Base-by-base conservation (phyloP, 2,797 vertebrate genomes). In the Poecilia gillii region DNA sequence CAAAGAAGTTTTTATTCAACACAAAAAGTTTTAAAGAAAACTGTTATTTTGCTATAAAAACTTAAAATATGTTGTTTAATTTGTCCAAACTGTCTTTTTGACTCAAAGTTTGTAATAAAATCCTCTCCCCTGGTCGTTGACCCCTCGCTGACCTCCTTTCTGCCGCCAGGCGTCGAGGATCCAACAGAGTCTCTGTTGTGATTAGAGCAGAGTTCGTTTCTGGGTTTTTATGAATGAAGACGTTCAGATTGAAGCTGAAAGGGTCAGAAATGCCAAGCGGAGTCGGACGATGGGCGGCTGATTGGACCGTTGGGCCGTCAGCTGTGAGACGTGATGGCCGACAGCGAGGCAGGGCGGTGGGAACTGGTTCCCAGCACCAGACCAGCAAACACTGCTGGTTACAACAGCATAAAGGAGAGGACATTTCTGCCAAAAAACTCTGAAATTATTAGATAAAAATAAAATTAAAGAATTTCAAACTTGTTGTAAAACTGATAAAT, bases 181-280 rank as follows among this genome's bases (percentile, higher is more conserved):
- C 59, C 31, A 39, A 86, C 81, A 88, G 23, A 68, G 31, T 49
- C 80, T 81, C 81, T 79, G 81, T 81, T 71, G 75, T 68, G 83
- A 83, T 80, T 31, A 31, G 45, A 39, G 62, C 68, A 66, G 68
- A 62, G 73, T 73, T 51, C n/a, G 28, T 68, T 31, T 53, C 59
- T 78, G 76, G 59, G 36, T 87, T 84, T 59, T 39, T 73, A 79
- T 89, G 83, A 91, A 90, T 83, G 88, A 64, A 78, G 45, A 77
- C 66, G 76, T 75, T 79, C 1, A 23, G 36, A 43, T 12, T 6
- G 39, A 70, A 2, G 12, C 68, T 41, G 23, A 43, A 39, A 6
- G 6, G 6, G 25, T 23, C 43, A 39, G 36, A 12, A 79, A 75
- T 28, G 3, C 0, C 1, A 74, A 47, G 45, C 31, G 6, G 62